Conservation (phyloP, 2,888 invertebrate genomes). For the Caenorhabditis auriculariae region DNA sequence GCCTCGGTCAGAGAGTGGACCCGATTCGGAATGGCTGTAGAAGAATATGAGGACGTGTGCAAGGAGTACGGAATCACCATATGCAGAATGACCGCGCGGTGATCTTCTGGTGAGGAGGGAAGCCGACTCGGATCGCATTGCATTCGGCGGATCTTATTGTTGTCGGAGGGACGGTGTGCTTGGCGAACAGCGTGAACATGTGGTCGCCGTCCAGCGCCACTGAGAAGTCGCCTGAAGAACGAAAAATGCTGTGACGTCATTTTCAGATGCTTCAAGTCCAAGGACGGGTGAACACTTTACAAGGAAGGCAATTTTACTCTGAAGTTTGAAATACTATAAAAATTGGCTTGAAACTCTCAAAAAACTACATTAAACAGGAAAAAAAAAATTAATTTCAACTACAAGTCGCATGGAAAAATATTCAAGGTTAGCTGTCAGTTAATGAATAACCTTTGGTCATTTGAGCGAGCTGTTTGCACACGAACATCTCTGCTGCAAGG, state of each 20-base stretch:
- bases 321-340: too few relatives aligned
- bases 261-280: background rate
- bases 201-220: constrained; percentile 83
- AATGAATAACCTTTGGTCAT: constrained; percentile 73
- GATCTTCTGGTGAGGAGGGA: constrained; percentile 50
- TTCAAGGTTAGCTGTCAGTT: background rate
- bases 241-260: background rate
- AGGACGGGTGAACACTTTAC: too few relatives aligned
- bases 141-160: constrained; percentile 36
- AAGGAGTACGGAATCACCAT: constrained; percentile 36
- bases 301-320: too few relatives aligned
- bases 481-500: constrained; percentile 88
- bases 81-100: constrained; percentile 46
- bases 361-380: constrained; percentile 9
- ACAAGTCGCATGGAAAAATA: too few relatives aligned
- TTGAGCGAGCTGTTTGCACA: constrained; percentile 82
- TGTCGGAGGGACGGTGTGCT: constrained; percentile 66
- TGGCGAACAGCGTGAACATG: constrained; percentile 68
- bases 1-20: constrained; percentile 56
- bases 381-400: background rate
- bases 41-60: constrained; percentile 3
- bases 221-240: constrained; percentile 68
- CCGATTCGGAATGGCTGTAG: constrained; percentile 41
- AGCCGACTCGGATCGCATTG: constrained; percentile 55
- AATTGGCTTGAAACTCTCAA: too few relatives aligned